Conservation (phyloP, 2,888 invertebrate genomes). For the Marronus borbonicus region DNA sequence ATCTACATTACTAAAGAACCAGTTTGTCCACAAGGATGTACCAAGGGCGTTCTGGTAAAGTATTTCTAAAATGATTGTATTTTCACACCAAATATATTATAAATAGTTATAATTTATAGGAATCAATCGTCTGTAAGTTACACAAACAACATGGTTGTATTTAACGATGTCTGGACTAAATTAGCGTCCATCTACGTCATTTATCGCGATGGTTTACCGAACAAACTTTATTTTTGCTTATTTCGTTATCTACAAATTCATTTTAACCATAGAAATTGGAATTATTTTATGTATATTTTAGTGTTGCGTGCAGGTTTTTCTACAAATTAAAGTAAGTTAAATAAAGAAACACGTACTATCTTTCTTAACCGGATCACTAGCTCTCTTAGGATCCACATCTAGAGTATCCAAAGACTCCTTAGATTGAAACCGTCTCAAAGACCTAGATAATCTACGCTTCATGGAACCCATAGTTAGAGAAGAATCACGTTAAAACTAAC, state of each 20-base stretch:
- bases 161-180: too few relatives aligned
- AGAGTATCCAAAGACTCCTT: constrained; percentile 31
- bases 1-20: not conserved
- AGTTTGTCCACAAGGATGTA: not conserved
- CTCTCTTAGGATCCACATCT: constrained; percentile 14
- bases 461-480: constrained; percentile 30
- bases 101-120: too few relatives aligned
- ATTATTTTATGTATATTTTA: too few relatives aligned
- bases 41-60: not conserved
- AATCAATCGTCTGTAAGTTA: too few relatives aligned
- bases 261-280: too few relatives aligned
- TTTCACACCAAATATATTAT: too few relatives aligned
- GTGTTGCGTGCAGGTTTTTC: not conserved
- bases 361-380: constrained; percentile 21
- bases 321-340: constrained; percentile 1
- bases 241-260: too few relatives aligned
- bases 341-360: constrained; percentile 22
- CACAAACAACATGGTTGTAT: too few relatives aligned
- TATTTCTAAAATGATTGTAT: not conserved
- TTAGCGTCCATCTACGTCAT: too few relatives aligned
- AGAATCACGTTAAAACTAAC: constrained; percentile 12
- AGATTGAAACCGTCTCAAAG: constrained; percentile 42
- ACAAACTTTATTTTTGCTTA: too few relatives aligned
- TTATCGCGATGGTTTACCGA: too few relatives aligned
- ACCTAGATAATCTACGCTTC: constrained; percentile 46